phyloP scores from a whole-genome alignment of 2,888 invertebrate species.

The Nycteola revayana region DNA sequence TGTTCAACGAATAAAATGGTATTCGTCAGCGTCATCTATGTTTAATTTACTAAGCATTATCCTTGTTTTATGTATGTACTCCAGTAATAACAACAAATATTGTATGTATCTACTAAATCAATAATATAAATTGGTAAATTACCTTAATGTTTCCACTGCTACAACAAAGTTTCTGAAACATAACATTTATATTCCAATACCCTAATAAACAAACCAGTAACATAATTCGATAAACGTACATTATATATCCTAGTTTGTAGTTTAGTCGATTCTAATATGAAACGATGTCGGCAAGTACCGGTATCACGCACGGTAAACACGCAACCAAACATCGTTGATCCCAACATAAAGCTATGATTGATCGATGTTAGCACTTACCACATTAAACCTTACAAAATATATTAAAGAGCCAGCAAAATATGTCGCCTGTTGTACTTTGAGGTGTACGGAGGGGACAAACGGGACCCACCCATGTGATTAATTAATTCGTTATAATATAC shows the following conservation, averaged over 20 bases:
- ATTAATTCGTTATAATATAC: no score
- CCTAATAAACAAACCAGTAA: constrained; percentile 24
- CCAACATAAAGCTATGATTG: constrained; percentile 65
- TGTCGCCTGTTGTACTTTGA: constrained; percentile 13
- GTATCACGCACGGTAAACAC: constrained; percentile 57
- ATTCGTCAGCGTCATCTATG: no score
- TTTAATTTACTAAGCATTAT: no score
- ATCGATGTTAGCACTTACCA: constrained; percentile 65
- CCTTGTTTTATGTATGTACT: no score
- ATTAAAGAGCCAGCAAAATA: constrained; percentile 35
- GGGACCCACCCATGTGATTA: no score
- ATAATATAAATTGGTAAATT: no score
- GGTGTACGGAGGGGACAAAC: no score
- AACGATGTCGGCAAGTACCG: constrained; percentile 49
- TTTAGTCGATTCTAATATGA: constrained; percentile 38
- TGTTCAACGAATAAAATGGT: no score
- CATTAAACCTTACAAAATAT: constrained; percentile 48
- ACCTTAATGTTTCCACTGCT: no score
- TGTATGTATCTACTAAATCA: no score
- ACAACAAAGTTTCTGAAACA: neutral
- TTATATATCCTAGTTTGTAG: constrained; percentile 29
- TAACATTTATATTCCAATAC: constrained; percentile 21
- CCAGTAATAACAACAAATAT: no score
- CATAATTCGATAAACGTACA: constrained; percentile 30
- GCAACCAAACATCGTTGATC: constrained; percentile 58